Evolutionary conservation across 37 sponge, comb jelly and placozoan species (phyloP).

Genomic region (Haliclona indistincta): DNA sequence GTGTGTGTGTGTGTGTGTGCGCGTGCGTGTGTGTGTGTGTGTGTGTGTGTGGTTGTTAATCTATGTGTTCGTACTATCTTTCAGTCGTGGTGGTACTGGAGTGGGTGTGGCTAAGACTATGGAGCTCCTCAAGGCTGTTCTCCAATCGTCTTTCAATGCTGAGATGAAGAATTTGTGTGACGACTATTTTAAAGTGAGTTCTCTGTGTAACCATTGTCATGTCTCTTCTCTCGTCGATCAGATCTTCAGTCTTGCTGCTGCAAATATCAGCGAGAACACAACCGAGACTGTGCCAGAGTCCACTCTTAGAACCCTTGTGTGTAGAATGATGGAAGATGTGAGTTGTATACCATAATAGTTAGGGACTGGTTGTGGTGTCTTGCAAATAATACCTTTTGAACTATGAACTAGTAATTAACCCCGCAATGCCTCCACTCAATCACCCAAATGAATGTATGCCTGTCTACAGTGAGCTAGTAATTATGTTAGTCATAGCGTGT

Average conservation of each 20-base stretch:
- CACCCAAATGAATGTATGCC: too few relatives aligned
- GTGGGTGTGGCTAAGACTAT: constrained; percentile 68
- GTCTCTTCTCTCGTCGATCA: not conserved
- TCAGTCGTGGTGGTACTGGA: constrained; percentile 39
- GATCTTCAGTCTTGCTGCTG: constrained; percentile 60
- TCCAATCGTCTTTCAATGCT: constrained; percentile 78
- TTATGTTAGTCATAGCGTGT: too few relatives aligned
- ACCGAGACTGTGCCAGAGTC: constrained; percentile 55
- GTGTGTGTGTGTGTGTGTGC: not conserved
- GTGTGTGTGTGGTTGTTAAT: not conserved
- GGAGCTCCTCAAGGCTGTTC: constrained; percentile 71
- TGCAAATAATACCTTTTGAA: too few relatives aligned
- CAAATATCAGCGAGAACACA: constrained; percentile 68
- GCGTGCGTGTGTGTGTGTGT: not conserved
- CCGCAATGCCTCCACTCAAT: too few relatives aligned
- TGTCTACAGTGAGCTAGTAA: too few relatives aligned
- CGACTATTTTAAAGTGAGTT: constrained; percentile 57
- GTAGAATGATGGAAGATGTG: constrained; percentile 74
- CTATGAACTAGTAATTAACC: too few relatives aligned
- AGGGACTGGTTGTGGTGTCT: too few relatives aligned
- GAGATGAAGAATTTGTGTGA: constrained; percentile 71
- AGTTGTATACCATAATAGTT: not conserved
- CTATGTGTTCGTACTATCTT: too few relatives aligned
- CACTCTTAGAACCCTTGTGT: constrained; percentile 44
- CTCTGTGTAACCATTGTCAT: not conserved